Evolutionary conservation across 2,113 vertebrate species (phyloP), one percentile per base, ranked within the genome.

Genomic region (Takifugu flavidus): DNA sequence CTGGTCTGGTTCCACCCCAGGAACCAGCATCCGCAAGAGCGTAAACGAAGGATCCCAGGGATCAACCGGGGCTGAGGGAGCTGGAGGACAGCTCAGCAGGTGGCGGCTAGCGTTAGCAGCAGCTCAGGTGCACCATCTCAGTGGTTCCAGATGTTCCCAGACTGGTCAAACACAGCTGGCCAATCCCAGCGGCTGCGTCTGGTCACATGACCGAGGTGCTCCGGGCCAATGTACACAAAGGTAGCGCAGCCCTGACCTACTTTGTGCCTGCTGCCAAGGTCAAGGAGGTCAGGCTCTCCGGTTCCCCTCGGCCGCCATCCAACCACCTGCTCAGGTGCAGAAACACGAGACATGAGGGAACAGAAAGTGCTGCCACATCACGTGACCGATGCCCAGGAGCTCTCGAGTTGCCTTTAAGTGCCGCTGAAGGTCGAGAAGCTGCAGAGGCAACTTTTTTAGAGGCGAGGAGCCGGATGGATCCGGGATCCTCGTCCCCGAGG

Each of bases 201-300:
- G 10, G 68, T 77, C 80, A 79, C 78, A 78, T 85, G 83, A 86
- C 71, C 74, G 83, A 80, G 73, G 13, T 15, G 12, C 10, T 72
- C 50, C 77, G 78, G 79, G 79, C 75, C 62, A 82, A 86, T 67
- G 82, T 76, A 83, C 81, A 84, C 78, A 74, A 65, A 82, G 65
- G 70, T 55, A 66, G 42, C 5, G 53, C 72, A 54, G 70, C 59
- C 55, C 11, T 79, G 79, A 78, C 79, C 79, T 62, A 80, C 74
- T 88, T 86, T 67, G 6, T 62, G 70, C 69, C 67, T 65, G 70
- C 70, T 46, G 74, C 57, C 58, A 72, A 82, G 80, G 85, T 82
- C 74, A 79, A 46, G 66, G 47, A 3, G 47, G 15, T 49, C 20
- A 49, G 13, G 13, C 15, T 20, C 46, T 6, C 13, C 15, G 20